Evolutionary conservation across 2,113 vertebrate genomes (phyloP), one percentile per base, ranked within the genome.

Genomic region (Clinocottus analis): DNA sequence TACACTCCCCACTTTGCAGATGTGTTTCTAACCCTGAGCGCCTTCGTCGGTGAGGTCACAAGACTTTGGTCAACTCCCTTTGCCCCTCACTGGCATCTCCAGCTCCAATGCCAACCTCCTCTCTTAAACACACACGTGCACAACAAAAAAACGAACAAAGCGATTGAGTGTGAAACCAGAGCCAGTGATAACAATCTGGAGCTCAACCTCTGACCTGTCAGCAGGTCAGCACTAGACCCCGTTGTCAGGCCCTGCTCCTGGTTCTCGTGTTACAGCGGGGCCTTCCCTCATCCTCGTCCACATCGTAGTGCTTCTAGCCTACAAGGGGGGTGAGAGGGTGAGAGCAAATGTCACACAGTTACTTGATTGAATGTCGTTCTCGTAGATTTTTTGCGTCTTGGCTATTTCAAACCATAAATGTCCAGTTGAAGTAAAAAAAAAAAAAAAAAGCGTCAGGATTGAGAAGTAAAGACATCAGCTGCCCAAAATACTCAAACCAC

Each of bases 101-200:
- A 91, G 81, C 90, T 56, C 80, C 71, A 82, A 13, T 86, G 89
- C 90, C 90, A 87, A 85, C 87, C 90, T 87, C 75, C 64, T 45
- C 81, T 79, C 83, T 80, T 72, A 86, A 85, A 80, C 82, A 88
- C 86, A 85, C 77, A 84, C 64, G n/a, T 27, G 72, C 82, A 43
- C 83, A 45, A 87, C 77, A 72, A 67, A 79, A 85, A 87, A 88
- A 88, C 67, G 67, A 91, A 89, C 88, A 91, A 89, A 90, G 85
- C 79, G 74, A 75, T 70, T 71, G 83, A 92, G 93, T 91, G 87
- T 93, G 95, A 92, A 94, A 94, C 91, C 89, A 88, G 91, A 95
- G 84, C 86, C 91, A 94, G 86, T 89, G 94, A 95, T 94, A 95
- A 95, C 92, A 94, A 93, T 94, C 92, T 93, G 94, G 80, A 88